These are phyloP conservation scores for Lophius piscatorius DNA, from an alignment of 2,113 vertebrate species.

Conservation along the genomic window DNA sequence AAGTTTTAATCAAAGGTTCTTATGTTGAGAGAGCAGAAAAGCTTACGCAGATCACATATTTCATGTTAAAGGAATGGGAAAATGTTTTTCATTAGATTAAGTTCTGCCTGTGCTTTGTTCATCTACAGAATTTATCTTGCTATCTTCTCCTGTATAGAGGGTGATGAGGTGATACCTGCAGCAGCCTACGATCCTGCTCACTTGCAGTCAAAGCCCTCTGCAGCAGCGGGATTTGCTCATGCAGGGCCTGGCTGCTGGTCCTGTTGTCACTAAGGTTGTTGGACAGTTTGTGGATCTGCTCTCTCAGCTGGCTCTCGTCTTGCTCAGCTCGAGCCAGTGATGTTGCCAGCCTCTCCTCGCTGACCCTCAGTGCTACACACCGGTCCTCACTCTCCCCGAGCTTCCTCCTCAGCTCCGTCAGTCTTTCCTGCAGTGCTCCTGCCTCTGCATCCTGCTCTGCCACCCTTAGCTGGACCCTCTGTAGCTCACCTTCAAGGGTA, in stretches of 20 bases:
- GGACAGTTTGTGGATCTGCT: constrained; percentile 75
- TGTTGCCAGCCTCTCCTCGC: constrained; percentile 65
- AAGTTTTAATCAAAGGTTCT: constrained; percentile 47
- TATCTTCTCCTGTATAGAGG: not conserved
- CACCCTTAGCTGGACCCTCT: constrained; percentile 70
- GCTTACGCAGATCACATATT: constrained; percentile 7
- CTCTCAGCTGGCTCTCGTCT: constrained; percentile 76
- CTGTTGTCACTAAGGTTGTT: constrained; percentile 67
- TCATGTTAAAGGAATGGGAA: not conserved
- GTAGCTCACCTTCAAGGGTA: constrained; percentile 79
- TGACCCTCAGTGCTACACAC: constrained; percentile 61
- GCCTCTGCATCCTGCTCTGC: constrained; percentile 76
- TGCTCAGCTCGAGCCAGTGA: constrained; percentile 75
- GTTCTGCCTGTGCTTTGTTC: not conserved
- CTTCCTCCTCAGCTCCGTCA: constrained; percentile 67
- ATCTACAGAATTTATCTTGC: not conserved
- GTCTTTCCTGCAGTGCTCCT: constrained; percentile 70
- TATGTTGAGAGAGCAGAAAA: not conserved
- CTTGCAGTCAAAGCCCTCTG: constrained; percentile 76
- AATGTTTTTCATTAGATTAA: not conserved
- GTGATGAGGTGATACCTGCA: constrained; percentile 74
- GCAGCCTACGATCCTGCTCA: constrained; percentile 78
- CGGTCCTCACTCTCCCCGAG: constrained; percentile 79
- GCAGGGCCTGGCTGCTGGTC: constrained; percentile 59
- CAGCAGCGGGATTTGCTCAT: constrained; percentile 77